Evolutionary conservation across 1,140 invertebrate species (phyloP).

Genomic region (Cephus cinctus): DNA sequence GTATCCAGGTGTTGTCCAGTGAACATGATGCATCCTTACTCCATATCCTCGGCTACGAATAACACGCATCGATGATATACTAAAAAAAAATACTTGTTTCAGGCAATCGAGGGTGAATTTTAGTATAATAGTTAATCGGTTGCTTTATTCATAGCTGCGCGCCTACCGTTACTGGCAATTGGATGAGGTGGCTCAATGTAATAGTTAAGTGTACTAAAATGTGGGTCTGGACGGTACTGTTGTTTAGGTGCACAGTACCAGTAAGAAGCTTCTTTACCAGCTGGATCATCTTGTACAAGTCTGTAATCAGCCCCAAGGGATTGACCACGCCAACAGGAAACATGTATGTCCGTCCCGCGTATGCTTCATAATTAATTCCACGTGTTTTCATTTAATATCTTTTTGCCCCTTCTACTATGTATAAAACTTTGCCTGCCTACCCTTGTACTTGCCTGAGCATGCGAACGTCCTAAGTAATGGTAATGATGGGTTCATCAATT

Average conservation of each 20-base stretch:
- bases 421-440: background rate
- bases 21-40: slow-evolving; percentile 5
- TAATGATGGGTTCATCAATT: too few species aligned
- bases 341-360: slow-evolving; percentile 63
- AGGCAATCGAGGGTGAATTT: too few species aligned
- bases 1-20: slow-evolving; percentile 37
- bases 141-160: too few species aligned
- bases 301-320: slow-evolving; percentile 83
- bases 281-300: slow-evolving; percentile 94
- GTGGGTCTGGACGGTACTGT: slow-evolving; percentile 12
- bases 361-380: slow-evolving; percentile 7
- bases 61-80: slow-evolving; percentile 23
- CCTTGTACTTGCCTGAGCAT: background rate
- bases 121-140: too few species aligned
- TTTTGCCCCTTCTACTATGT: background rate
- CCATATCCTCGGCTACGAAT: slow-evolving; percentile 20
- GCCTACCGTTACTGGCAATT: too few species aligned
- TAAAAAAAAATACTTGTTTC: slow-evolving; percentile 18
- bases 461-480: too few species aligned
- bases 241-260: slow-evolving; percentile 89
- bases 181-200: too few species aligned
- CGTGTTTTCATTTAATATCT: slow-evolving; percentile 7
- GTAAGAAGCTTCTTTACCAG: slow-evolving; percentile 94
- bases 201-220: too few species aligned
- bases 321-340: slow-evolving; percentile 68